Conservation (phyloP, 2,113 vertebrate genomes). For the Speoplatyrhinus poulsoni region DNA sequence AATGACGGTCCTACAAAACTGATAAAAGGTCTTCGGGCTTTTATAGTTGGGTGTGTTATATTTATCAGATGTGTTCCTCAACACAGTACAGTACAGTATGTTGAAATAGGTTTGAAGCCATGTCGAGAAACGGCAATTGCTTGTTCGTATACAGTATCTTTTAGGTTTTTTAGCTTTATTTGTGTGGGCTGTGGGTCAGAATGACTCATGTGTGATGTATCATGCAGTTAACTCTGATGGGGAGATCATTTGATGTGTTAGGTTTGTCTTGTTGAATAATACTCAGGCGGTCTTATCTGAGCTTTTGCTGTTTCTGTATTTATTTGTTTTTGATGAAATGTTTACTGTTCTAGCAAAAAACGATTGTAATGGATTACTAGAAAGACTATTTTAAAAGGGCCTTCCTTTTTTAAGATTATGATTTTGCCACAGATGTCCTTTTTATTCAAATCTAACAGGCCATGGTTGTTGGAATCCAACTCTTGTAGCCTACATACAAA, state of each 20-base stretch:
- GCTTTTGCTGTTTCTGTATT: conserved; percentile 6
- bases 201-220: too few species aligned
- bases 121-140: neutral
- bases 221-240: too few species aligned
- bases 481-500: too few species aligned
- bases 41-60: neutral
- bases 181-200: neutral
- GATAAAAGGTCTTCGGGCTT: too few species aligned
- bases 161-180: neutral
- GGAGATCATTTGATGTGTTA: neutral
- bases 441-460: too few species aligned
- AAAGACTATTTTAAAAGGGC: too few species aligned
- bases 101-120: conserved; percentile 32
- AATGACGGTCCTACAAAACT: too few species aligned
- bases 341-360: conserved; percentile 9
- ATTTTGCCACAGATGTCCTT: too few species aligned
- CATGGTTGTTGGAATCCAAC: too few species aligned
- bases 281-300: conserved; percentile 37
- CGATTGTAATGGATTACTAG: too few species aligned
- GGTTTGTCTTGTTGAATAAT: conserved; percentile 30
- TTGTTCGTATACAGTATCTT: neutral
- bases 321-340: conserved; percentile 10
- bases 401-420: too few species aligned
- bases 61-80: neutral
- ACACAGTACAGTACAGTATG: neutral